phyloP scores from a whole-genome alignment of 2,113 vertebrate genomes.

The Willisornis vidua region DNA sequence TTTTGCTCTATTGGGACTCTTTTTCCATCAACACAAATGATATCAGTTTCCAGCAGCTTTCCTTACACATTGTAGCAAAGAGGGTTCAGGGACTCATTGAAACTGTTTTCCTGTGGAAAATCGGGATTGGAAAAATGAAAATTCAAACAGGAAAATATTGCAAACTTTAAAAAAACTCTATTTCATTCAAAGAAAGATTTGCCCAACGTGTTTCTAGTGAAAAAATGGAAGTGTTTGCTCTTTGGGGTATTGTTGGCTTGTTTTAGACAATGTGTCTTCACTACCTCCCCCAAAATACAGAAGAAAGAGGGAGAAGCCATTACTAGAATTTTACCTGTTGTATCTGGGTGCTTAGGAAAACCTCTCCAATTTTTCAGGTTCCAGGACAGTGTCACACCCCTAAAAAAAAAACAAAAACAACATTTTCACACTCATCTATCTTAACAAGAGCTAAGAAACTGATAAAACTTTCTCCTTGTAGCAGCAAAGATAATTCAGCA shows the following conservation, averaged over 20 bases:
- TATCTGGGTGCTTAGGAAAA: not conserved
- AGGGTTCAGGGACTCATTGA: not conserved
- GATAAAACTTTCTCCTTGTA: not conserved
- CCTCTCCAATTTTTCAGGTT: not conserved
- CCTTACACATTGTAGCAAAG: too few relatives aligned
- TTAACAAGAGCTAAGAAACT: not conserved
- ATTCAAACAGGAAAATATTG: not conserved
- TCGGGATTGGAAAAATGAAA: not conserved
- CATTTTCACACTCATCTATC: not conserved
- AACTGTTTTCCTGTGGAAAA: not conserved
- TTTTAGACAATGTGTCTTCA: not conserved
- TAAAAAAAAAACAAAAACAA: not conserved
- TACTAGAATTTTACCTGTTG: not conserved
- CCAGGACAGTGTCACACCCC: not conserved
- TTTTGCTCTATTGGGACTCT: not conserved
- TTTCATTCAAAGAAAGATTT: not conserved
- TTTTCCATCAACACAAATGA: not conserved
- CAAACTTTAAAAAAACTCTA: accelerated
- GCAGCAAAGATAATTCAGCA: not conserved
- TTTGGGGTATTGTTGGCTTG: not conserved
- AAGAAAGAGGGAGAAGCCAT: not conserved
- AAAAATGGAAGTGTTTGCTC: not conserved
- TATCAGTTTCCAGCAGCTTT: not conserved
- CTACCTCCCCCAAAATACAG: not conserved
- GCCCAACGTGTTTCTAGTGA: not conserved